Conservation (phyloP, 1,140 invertebrate genomes). For the Macrobrachium nipponense region DNA sequence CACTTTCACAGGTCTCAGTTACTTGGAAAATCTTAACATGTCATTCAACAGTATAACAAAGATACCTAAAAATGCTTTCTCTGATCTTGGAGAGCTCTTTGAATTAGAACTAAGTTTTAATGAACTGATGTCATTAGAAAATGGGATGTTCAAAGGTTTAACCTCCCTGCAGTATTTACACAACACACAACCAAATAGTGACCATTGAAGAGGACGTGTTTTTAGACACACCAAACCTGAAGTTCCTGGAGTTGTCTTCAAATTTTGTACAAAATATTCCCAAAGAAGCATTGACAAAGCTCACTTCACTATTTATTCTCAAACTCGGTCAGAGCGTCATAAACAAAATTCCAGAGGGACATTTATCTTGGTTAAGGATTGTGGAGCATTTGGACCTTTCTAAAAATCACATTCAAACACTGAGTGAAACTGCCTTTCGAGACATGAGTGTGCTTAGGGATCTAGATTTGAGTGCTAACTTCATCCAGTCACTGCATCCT, state of each 20-base stretch:
- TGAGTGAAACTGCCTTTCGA: constrained; percentile 26
- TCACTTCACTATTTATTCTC: constrained; percentile 74
- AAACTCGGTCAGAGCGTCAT: constrained; percentile 56
- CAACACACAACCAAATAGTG: constrained; percentile 79
- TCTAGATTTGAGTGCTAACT: constrained; percentile 81
- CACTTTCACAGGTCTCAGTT: constrained; percentile 78
- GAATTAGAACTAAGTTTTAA: constrained; percentile 85
- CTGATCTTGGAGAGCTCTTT: constrained; percentile 79
- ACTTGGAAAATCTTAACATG: constrained; percentile 82
- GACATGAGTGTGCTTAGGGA: constrained; percentile 78
- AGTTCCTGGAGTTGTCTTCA: constrained; percentile 78
- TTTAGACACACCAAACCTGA: constrained; percentile 56
- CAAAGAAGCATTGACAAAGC: constrained; percentile 75
- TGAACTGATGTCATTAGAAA: constrained; percentile 76
- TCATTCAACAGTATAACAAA: constrained; percentile 77
- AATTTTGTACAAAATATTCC: constrained; percentile 82
- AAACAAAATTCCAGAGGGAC: constrained; percentile 38
- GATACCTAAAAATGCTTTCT: constrained; percentile 73
- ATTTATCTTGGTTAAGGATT: constrained; percentile 47
- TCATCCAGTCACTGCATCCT: constrained; percentile 64
- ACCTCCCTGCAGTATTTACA: constrained; percentile 83
- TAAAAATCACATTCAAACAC: constrained; percentile 59
- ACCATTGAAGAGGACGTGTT: constrained; percentile 71
- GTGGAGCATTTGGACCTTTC: constrained; percentile 64
- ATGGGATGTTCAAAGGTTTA: constrained; percentile 72